phyloP scores from a whole-genome alignment of 2,113 vertebrate species.

The Oreochromis aureus region DNA sequence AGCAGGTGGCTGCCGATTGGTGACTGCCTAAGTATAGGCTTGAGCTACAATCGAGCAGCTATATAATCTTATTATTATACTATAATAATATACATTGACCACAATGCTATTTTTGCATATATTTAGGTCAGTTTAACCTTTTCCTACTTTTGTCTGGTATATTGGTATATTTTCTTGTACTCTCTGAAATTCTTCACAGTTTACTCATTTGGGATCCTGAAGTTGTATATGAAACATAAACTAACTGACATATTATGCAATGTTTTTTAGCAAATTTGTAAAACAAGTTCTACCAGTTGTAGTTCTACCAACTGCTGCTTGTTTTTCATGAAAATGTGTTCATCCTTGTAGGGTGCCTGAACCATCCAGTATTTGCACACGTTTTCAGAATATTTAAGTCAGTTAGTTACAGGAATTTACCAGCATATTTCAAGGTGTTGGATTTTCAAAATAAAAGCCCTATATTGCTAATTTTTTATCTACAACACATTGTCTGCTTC shows the following conservation, averaged over 20 bases:
- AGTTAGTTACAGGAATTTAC: not conserved
- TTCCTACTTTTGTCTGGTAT: not conserved
- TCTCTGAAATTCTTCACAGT: not conserved
- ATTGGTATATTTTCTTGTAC: not conserved
- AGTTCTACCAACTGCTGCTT: not conserved
- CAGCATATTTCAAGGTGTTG: not conserved
- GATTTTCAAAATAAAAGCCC: not conserved
- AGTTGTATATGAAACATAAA: not conserved
- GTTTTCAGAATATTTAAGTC: not conserved
- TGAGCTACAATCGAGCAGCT: not conserved
- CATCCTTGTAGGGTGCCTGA: not conserved
- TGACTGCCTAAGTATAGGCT: not conserved
- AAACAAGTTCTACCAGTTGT: not conserved
- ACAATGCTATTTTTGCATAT: not conserved
- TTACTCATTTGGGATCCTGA: not conserved
- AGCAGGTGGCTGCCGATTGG: slow-evolving; percentile 9
- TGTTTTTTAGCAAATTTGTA: not conserved
- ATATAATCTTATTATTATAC: not conserved
- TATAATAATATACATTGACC: not conserved
- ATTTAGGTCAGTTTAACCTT: not conserved
- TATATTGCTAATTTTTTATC: not conserved
- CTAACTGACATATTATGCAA: not conserved
- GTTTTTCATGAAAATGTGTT: not conserved
- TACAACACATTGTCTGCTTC: not conserved
- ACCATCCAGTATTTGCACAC: not conserved